Evolutionary conservation across 2,888 invertebrate genomes (phyloP).

Genomic region (Dryococelus australis): DNA sequence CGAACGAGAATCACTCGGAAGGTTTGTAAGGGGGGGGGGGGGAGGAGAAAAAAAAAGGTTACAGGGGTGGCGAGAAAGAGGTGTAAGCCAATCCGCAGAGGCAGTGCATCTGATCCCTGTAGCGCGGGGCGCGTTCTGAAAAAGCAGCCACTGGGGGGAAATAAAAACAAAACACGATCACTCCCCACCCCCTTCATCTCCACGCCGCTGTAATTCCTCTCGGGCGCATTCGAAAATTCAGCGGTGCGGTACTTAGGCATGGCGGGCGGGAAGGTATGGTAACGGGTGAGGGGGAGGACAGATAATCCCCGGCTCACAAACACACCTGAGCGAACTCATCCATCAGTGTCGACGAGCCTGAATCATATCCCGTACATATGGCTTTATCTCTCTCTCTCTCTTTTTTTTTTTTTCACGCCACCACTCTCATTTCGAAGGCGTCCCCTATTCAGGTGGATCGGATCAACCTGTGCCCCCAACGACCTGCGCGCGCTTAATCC

Average conservation of each 20-base stretch:
- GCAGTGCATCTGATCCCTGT: background rate
- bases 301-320: conserved; percentile 9
- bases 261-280: background rate
- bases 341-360: conserved; percentile 2
- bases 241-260: background rate
- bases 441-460: background rate
- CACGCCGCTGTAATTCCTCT: background rate
- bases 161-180: background rate
- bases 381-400: background rate
- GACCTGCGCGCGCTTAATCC: background rate
- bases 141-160: background rate
- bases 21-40: no score
- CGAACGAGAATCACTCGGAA: no score
- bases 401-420: background rate
- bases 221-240: background rate
- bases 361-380: background rate
- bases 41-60: no score
- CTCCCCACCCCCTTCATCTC: background rate
- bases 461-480: background rate
- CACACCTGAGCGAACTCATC: background rate
- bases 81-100: background rate
- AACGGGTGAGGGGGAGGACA: background rate
- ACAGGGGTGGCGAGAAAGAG: no score
- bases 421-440: background rate
- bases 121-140: background rate